phyloP scores from a whole-genome alignment of 1,140 invertebrate species.

The Rhopalosiphum maidis region DNA sequence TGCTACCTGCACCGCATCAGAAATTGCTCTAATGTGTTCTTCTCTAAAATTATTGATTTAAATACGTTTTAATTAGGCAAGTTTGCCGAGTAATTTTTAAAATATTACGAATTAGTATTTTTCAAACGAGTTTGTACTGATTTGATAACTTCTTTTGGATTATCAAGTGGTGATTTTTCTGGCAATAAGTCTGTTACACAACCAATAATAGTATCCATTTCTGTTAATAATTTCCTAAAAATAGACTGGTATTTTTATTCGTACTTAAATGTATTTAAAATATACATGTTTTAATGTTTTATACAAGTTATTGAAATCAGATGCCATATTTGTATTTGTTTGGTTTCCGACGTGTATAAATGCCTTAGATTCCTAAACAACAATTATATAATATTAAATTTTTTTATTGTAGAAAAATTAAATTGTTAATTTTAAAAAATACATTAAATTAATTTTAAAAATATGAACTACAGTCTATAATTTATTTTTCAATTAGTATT shows the following conservation, averaged over 20 bases:
- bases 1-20: conserved; percentile 12
- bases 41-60: conserved; percentile 13
- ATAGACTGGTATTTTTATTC: background rate
- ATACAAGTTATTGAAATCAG: conserved; percentile 22
- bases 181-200: conserved; percentile 34
- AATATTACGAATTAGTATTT: conserved; percentile 25
- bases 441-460: background rate
- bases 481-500: too few relatives aligned
- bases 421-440: background rate
- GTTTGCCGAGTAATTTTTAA: background rate
- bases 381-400: background rate
- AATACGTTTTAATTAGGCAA: background rate
- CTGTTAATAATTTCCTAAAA: conserved; percentile 42
- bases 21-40: conserved; percentile 35
- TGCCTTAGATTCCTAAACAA: conserved; percentile 6
- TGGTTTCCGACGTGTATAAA: background rate
- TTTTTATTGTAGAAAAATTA: background rate
- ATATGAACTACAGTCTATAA: background rate
- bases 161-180: conserved; percentile 32
- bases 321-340: background rate
- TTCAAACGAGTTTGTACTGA: conserved; percentile 7
- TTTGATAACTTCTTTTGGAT: conserved; percentile 40
- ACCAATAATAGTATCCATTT: conserved; percentile 38
- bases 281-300: background rate
- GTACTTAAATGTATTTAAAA: background rate